These are phyloP conservation scores for Ochotona curzoniae DNA, from an alignment of 2,113 vertebrate species.

Conservation along the genomic window DNA sequence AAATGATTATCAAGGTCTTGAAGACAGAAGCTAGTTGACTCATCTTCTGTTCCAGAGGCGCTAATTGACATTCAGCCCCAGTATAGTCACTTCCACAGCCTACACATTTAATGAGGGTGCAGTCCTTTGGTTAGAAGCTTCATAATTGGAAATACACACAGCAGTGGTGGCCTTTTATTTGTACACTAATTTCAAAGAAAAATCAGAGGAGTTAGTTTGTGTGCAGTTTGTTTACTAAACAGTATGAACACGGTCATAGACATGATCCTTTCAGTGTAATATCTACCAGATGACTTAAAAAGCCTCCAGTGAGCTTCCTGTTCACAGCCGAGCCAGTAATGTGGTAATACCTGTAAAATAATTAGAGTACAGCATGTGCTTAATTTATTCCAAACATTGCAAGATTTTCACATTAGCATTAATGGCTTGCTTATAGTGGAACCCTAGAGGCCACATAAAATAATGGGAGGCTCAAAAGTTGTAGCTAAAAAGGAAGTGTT, in stretches of 20 bases:
- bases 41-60: slow-evolving; percentile 56
- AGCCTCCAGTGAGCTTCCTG: slow-evolving; percentile 74
- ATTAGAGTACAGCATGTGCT: slow-evolving; percentile 75
- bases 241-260: slow-evolving; percentile 75
- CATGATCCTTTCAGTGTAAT: slow-evolving; percentile 74
- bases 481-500: slow-evolving; percentile 69
- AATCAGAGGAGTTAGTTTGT: slow-evolving; percentile 71
- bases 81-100: slow-evolving; percentile 56
- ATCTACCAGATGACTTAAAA: slow-evolving; percentile 77
- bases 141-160: slow-evolving; percentile 77
- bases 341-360: slow-evolving; percentile 79
- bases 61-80: slow-evolving; percentile 63
- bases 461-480: slow-evolving; percentile 79
- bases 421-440: slow-evolving; percentile 80
- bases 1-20: slow-evolving; percentile 42
- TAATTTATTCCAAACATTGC: slow-evolving; percentile 83
- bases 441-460: slow-evolving; percentile 82
- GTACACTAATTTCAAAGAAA: slow-evolving; percentile 78
- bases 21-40: slow-evolving; percentile 60
- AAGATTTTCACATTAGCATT: slow-evolving; percentile 84
- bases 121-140: slow-evolving; percentile 68
- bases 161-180: slow-evolving; percentile 69
- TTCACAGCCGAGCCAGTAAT: slow-evolving; percentile 66
- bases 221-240: slow-evolving; percentile 81
- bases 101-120: slow-evolving; percentile 61